phyloP scores from a whole-genome alignment of 2,797 vertebrate genomes.

The Staurois parvus region DNA sequence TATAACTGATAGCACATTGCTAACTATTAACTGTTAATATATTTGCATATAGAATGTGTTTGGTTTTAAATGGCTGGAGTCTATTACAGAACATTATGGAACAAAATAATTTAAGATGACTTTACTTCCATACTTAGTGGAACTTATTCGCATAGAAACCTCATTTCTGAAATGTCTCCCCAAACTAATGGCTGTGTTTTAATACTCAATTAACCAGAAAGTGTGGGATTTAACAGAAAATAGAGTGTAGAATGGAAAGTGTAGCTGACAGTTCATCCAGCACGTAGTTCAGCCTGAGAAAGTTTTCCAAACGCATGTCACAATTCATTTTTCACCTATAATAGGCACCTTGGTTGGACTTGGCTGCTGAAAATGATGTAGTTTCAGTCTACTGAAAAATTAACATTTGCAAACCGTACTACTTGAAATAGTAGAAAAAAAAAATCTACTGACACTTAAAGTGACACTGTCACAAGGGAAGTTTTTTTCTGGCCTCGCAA shows the following conservation, averaged over 20 bases:
- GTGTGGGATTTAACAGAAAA: constrained; percentile 50
- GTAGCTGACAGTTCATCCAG: constrained; percentile 22
- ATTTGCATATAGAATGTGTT: not conserved
- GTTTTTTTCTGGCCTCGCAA: not conserved
- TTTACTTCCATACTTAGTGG: not conserved
- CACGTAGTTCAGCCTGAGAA: constrained; percentile 47
- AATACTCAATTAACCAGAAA: constrained; percentile 50
- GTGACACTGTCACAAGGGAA: not conserved
- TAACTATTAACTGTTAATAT: not conserved
- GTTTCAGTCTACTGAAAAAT: not conserved
- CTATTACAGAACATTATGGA: not conserved
- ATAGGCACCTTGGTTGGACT: constrained; percentile 1
- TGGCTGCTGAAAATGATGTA: not conserved
- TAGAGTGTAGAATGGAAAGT: constrained; percentile 56
- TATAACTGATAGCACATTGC: not conserved
- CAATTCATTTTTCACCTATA: constrained; percentile 53
- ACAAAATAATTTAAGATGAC: not conserved
- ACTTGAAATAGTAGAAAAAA: not conserved
- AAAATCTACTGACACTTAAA: not conserved
- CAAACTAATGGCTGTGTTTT: constrained; percentile 50
- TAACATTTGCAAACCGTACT: not conserved
- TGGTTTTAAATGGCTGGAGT: not conserved
- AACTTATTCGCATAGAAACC: not conserved
- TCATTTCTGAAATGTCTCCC: not conserved
- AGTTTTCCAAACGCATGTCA: constrained; percentile 48